phyloP scores from a whole-genome alignment of 2,888 invertebrate genomes.

The Archaeoteleia sp. region DNA sequence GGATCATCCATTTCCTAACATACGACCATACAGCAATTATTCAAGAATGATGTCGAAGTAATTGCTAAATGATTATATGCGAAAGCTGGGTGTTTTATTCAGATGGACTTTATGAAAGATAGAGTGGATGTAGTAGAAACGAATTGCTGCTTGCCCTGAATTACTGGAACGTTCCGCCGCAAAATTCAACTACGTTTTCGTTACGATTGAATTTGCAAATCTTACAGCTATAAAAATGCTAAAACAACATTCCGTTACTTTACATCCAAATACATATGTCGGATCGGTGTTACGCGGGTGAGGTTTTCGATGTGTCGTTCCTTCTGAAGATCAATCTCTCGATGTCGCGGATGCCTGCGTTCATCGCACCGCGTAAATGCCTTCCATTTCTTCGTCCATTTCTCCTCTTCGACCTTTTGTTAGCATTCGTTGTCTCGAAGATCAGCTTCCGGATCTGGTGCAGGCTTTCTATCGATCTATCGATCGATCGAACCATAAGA shows the following conservation, averaged over 20 bases:
- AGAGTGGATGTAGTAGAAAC: conserved; percentile 27
- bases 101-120: conserved; percentile 6
- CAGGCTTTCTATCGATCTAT: conserved; percentile 27
- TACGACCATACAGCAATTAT: too few relatives aligned
- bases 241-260: conserved; percentile 35
- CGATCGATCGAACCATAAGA: conserved; percentile 48
- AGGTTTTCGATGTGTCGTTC: conserved; percentile 48
- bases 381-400: conserved; percentile 23
- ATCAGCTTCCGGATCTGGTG: conserved; percentile 29
- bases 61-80: background rate
- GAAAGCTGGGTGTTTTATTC: background rate
- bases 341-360: conserved; percentile 16
- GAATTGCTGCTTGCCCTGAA: conserved; percentile 24
- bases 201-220: conserved; percentile 16
- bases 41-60: too few relatives aligned
- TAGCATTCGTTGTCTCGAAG: conserved; percentile 30
- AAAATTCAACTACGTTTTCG: conserved; percentile 1
- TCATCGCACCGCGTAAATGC: conserved; percentile 34
- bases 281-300: conserved; percentile 39
- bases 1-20: too few relatives aligned
- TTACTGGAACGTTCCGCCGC: conserved; percentile 19
- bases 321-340: conserved; percentile 31
- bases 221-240: conserved; percentile 37
- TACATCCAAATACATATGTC: conserved; percentile 31
- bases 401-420: conserved; percentile 24